phyloP scores from a whole-genome alignment of 1,140 invertebrate species.

The Bilobella aurantiaca region DNA sequence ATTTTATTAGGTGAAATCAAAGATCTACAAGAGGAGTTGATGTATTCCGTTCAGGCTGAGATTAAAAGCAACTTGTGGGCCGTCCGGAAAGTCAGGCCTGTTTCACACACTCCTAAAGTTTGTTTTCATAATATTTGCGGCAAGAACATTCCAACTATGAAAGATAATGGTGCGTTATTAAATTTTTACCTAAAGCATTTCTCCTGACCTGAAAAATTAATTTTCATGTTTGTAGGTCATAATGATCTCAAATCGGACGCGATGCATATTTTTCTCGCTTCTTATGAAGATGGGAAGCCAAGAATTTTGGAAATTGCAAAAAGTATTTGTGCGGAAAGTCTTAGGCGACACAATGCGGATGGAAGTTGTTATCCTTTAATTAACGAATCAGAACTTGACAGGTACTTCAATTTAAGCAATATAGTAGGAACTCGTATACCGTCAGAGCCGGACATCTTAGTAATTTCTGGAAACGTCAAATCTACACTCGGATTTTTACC shows the following conservation, averaged over 20 bases:
- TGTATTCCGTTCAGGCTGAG: slow-evolving; percentile 24
- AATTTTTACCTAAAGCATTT: not conserved
- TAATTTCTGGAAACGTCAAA: slow-evolving; percentile 26
- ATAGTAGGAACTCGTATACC: not conserved
- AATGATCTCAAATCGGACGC: slow-evolving; percentile 13
- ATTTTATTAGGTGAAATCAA: slow-evolving; percentile 22
- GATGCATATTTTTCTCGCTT: slow-evolving; percentile 23
- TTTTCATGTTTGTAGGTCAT: slow-evolving; percentile 14
- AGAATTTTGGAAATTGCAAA: slow-evolving; percentile 16
- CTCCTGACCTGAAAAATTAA: not conserved
- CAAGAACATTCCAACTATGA: not conserved
- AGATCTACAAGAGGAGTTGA: slow-evolving; percentile 17
- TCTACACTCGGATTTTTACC: slow-evolving; percentile 30
- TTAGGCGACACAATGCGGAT: not conserved
- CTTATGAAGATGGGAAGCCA: slow-evolving; percentile 24
- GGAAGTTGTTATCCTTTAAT: not conserved
- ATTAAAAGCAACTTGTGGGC: slow-evolving; percentile 27
- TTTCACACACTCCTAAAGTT: slow-evolving; percentile 14
- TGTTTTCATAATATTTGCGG: slow-evolving; percentile 26
- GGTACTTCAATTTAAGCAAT: not conserved
- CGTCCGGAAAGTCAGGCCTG: slow-evolving; percentile 7
- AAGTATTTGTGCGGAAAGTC: slow-evolving; percentile 13
- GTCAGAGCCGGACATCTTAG: slow-evolving; percentile 29
- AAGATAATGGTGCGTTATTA: slow-evolving; percentile 15
- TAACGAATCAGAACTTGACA: not conserved